Conservation (phyloP, 1,140 invertebrate species). For the Megalopta genalis region DNA sequence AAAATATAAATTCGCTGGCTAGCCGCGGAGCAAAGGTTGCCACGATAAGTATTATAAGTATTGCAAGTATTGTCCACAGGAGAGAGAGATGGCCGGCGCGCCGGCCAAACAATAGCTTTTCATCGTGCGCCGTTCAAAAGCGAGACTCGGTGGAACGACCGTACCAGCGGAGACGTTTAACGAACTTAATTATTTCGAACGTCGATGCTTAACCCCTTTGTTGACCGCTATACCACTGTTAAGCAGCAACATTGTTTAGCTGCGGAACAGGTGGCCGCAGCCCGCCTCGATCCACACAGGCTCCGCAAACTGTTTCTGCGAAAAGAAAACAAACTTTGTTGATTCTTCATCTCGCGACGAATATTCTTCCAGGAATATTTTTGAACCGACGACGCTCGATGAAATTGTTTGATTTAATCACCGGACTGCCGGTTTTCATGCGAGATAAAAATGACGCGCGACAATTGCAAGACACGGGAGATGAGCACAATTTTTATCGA, state of each 20-base stretch:
- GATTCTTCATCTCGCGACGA: too few species aligned
- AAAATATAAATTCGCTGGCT: slow-evolving; percentile 49
- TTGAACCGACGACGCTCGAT: too few species aligned
- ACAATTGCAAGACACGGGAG: too few species aligned
- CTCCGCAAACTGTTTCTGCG: background rate
- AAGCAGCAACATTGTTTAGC: slow-evolving; percentile 34
- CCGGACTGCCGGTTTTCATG: too few species aligned
- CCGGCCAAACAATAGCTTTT: slow-evolving; percentile 54
- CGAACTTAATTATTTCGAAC: slow-evolving; percentile 51
- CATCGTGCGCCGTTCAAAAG: slow-evolving; percentile 48
- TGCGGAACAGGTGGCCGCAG: slow-evolving; percentile 28
- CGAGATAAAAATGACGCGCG: too few species aligned
- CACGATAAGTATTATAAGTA: slow-evolving; percentile 43
- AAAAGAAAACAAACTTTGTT: too few species aligned
- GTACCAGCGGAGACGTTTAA: slow-evolving; percentile 43
- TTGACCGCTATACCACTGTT: slow-evolving; percentile 45
- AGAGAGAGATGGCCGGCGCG: slow-evolving; percentile 18
- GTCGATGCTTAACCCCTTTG: slow-evolving; percentile 49
- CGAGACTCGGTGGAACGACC: slow-evolving; percentile 40
- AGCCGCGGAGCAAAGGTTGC: slow-evolving; percentile 53
- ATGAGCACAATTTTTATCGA: too few species aligned
- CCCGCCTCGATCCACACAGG: background rate
- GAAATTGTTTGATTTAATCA: too few species aligned
- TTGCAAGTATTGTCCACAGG: slow-evolving; percentile 37
- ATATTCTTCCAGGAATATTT: too few species aligned